Conservation (phyloP, 2,888 invertebrate species). For the Stegophylla sp. region DNA sequence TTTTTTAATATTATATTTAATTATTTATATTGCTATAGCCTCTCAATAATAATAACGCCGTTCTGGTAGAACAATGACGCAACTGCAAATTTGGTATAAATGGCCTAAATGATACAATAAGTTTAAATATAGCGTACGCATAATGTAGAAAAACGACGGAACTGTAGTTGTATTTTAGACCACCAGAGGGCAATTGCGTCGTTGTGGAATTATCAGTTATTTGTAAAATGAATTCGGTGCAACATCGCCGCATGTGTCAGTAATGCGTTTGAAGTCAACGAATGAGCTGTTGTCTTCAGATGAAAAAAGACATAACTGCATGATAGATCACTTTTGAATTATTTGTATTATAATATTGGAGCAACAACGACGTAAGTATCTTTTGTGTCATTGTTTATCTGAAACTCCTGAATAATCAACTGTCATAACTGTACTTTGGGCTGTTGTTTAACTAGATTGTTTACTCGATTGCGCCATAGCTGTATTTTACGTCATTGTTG, state of each 20-base stretch:
- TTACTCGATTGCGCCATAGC: not conserved
- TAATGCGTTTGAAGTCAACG: not conserved
- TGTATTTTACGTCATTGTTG: not conserved
- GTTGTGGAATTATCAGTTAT: slow-evolving; percentile 27
- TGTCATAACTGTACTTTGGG: slow-evolving; percentile 5
- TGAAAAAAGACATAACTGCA: not conserved
- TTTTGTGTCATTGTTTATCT: slow-evolving; percentile 16
- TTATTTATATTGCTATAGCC: too few species aligned
- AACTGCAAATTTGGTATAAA: slow-evolving; percentile 4
- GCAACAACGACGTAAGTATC: slow-evolving; percentile 2
- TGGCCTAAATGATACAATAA: slow-evolving; percentile 4
- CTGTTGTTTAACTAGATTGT: not conserved
- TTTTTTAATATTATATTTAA: too few species aligned
- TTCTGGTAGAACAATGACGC: slow-evolving; percentile 17
- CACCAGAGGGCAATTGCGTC: slow-evolving; percentile 9
- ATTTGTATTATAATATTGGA: not conserved
- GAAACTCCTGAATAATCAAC: slow-evolving; percentile 5
- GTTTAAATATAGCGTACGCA: slow-evolving; percentile 17
- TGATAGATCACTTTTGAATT: slow-evolving; percentile 7
- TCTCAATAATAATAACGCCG: not conserved
- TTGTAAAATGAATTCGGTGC: slow-evolving; percentile 20
- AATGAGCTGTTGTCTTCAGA: not conserved
- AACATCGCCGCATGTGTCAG: slow-evolving; percentile 6
- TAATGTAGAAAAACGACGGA: slow-evolving; percentile 14
- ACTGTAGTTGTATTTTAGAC: slow-evolving; percentile 16